Conservation (phyloP, 1,140 invertebrate species). For the Drosophila busckii region DNA sequence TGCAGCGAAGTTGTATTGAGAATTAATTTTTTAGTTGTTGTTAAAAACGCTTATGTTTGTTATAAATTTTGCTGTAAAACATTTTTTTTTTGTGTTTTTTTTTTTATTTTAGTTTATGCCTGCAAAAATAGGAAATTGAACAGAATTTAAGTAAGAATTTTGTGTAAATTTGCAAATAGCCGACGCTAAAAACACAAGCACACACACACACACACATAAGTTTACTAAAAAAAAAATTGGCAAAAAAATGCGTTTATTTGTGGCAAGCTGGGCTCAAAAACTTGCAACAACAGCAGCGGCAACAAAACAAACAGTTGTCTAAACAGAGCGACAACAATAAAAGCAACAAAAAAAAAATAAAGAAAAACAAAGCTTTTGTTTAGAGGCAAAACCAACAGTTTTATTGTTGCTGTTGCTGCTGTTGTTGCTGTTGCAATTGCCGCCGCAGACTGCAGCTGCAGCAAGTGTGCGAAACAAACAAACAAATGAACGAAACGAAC, state of each 20-base stretch:
- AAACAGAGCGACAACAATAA: too few relatives aligned
- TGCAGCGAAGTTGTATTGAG: slow-evolving; percentile 35
- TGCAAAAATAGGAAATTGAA: slow-evolving; percentile 23
- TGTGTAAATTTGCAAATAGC: slow-evolving; percentile 20
- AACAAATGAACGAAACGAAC: slow-evolving; percentile 42
- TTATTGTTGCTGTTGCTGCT: slow-evolving; percentile 20
- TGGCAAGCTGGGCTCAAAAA: slow-evolving; percentile 4
- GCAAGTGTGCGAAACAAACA: slow-evolving; percentile 52
- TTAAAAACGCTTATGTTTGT: slow-evolving; percentile 63
- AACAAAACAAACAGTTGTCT: slow-evolving; percentile 12
- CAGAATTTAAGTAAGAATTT: neutral
- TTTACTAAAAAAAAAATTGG: slow-evolving; percentile 1
- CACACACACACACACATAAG: neutral
- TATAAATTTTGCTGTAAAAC: slow-evolving; percentile 43
- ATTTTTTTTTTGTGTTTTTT: slow-evolving; percentile 36
- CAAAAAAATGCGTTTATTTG: slow-evolving; percentile 6
- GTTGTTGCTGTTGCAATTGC: slow-evolving; percentile 19
- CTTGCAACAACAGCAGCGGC: slow-evolving; percentile 24
- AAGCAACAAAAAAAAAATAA: neutral
- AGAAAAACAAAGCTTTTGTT: neutral
- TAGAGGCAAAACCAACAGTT: slow-evolving; percentile 11
- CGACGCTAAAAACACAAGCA: slow-evolving; percentile 25
- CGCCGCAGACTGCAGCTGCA: slow-evolving; percentile 36
- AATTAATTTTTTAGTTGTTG: slow-evolving; percentile 40
- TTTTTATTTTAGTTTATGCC: slow-evolving; percentile 64